Percentiles rank a stretch among this genome's conserved stretches.
Conservation (phyloP, 2,797 vertebrate genomes). For the Diceros bicornis region DNA sequence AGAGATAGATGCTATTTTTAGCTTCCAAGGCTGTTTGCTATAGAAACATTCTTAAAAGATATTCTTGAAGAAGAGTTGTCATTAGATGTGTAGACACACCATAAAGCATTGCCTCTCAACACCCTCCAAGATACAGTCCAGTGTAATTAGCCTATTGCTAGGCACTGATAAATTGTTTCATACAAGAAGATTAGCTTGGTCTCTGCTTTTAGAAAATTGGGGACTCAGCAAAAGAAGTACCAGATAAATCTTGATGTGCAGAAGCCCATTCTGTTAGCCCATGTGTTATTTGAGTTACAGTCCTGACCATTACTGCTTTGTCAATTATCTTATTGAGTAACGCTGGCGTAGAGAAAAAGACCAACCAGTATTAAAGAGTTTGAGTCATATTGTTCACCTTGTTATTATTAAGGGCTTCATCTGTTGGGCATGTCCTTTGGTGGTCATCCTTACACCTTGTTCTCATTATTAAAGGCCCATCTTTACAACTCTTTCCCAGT, state of each 20-base stretch:
- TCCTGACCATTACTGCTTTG: neutral
- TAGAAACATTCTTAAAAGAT: neutral
- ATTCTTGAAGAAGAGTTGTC: neutral
- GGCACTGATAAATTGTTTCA: neutral
- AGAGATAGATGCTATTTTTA: neutral
- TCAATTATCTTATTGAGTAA: neutral
- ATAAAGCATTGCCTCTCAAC: neutral
- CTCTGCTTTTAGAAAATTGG: neutral
- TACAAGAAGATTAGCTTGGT: neutral
- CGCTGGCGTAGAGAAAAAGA: neutral
- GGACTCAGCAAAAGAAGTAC: neutral
- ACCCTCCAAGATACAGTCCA: neutral
- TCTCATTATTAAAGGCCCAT: neutral
- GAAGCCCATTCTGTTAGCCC: neutral
- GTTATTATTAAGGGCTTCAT: neutral
- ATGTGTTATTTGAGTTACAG: neutral
- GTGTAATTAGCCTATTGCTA: neutral
- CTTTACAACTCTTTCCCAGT: neutral
- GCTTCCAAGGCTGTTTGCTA: neutral
- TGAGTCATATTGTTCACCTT: neutral
- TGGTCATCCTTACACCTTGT: neutral
- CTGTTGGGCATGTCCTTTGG: neutral
- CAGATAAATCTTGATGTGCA: neutral
- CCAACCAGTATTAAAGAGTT: neutral
- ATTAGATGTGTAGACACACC: neutral